Base-by-base conservation (phyloP, 2,888 invertebrate species). In the Limnephilus rhombicus region DNA sequence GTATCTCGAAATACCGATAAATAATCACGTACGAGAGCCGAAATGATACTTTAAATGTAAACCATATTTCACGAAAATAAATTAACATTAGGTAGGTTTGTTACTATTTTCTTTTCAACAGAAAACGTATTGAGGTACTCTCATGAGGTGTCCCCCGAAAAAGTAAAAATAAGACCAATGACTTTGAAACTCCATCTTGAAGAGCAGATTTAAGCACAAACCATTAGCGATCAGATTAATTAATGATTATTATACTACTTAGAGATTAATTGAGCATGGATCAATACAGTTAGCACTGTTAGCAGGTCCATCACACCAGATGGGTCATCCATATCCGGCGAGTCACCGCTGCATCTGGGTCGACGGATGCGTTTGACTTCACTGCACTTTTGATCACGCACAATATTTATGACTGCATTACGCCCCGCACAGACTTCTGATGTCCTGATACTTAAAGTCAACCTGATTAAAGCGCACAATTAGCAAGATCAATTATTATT, bases 381-480 rank as follows among this genome's bases (percentile, higher is more conserved):
- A 24, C 9, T 45, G 18, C 87, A 87, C 31, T 31, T 87, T 87
- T 87, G 45, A 49, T 87, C 49, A 53, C 49, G 49, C 24, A 37
- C 49, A 45, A 5, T 49, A 86, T 24, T 83, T 37, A 83, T 37
- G 82, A 9, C 68, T 68, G 68, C 82, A 83, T 37, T 83, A 34
- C 37, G 83, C 68, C 68, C 68, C 37, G 37, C 24, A 83, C 83
- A n/a, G n/a, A 68, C 68, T 68, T n/a, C n/a, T 68, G 24, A 68
- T 68, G 68, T n/a, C 68, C 68, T n/a, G 68, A 68, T 68, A 68
- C 68, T 68, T 68, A n/a, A 68, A 4, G 7, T 68, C 68, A 4
- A 18, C 3, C 86, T 31, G 68, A 68, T 87, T 11, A 87, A 87
- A 87, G 53, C 12, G 18, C 68, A 87, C 87, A 68, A 68, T 87